Percentiles rank a stretch among this genome's conserved stretches.
Evolutionary conservation across 2,113 vertebrate species (phyloP).

Genomic region (Merops nubicus): DNA sequence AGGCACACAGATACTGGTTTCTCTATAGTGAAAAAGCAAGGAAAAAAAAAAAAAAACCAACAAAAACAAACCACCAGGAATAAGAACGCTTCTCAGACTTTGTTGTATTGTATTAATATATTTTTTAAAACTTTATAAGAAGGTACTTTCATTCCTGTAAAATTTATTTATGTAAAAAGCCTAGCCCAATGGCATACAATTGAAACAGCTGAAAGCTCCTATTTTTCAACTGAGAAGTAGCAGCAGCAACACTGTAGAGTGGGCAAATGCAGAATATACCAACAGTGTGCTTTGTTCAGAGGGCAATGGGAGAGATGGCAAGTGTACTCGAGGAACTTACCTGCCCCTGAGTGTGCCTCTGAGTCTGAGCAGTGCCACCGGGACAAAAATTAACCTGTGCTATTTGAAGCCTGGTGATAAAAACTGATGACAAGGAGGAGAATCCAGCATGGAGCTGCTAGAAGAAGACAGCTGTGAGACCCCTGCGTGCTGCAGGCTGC

Average conservation of each 20-base stretch:
- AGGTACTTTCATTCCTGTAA: background rate
- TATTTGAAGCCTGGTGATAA: background rate
- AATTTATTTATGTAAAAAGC: background rate
- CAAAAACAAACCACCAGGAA: no score
- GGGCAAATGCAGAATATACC: background rate
- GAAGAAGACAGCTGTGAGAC: background rate
- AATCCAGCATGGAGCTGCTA: background rate
- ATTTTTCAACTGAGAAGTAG: background rate
- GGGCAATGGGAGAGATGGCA: background rate
- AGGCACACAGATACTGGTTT: accelerated
- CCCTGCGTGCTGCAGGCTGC: background rate
- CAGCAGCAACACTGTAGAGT: accelerated
- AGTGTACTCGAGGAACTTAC: accelerated
- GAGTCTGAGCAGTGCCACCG: background rate
- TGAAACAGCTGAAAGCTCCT: background rate
- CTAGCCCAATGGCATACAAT: background rate
- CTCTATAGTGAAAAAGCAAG: background rate
- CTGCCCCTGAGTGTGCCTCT: background rate
- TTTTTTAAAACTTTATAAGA: background rate
- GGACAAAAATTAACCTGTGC: background rate
- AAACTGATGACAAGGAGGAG: background rate
- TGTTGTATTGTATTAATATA: background rate
- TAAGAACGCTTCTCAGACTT: background rate
- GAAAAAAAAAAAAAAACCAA: no score
- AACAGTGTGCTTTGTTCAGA: background rate